Evolutionary conservation across 92 coral and sea anemone genomes (phyloP).

Genomic region (Galaxea fascicularis): DNA sequence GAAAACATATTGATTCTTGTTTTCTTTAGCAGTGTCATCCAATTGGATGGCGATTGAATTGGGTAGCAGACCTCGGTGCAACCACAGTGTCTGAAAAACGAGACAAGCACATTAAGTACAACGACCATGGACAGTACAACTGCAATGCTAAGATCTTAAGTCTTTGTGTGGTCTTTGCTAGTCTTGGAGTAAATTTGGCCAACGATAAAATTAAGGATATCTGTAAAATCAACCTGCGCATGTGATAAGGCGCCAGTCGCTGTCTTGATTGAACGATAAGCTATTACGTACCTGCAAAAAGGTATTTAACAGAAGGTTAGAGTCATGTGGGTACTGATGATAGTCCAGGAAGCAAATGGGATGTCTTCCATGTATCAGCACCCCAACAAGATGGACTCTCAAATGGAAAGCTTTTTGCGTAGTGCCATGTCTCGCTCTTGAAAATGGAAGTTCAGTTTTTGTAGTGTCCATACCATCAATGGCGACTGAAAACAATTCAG

Average conservation of each 20-base stretch:
- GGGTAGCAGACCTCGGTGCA: slow-evolving; percentile 62
- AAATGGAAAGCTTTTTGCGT: slow-evolving; percentile 46
- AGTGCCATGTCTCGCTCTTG: slow-evolving; percentile 41
- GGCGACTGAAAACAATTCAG: slow-evolving; percentile 56
- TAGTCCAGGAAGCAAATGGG: slow-evolving; percentile 66
- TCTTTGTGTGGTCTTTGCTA: too few relatives aligned
- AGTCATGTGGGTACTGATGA: slow-evolving; percentile 64
- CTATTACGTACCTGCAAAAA: slow-evolving; percentile 69
- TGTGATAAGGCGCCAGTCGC: too few relatives aligned
- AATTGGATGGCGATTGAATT: slow-evolving; percentile 42
- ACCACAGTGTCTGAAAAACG: slow-evolving; percentile 57
- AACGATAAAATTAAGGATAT: too few relatives aligned
- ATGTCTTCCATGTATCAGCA: slow-evolving; percentile 62
- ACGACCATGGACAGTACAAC: too few relatives aligned
- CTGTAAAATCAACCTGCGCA: too few relatives aligned
- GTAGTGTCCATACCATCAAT: slow-evolving; percentile 79
- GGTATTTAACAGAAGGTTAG: slow-evolving; percentile 47
- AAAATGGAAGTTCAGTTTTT: slow-evolving; percentile 62
- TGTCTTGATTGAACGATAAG: too few relatives aligned
- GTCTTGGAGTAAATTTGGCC: too few relatives aligned
- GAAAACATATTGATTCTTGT: slow-evolving; percentile 69
- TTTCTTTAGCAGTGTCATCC: slow-evolving; percentile 74
- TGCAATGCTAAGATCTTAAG: too few relatives aligned
- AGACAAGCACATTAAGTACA: too few relatives aligned
- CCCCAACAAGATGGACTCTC: slow-evolving; percentile 57